Conservation (phyloP, 2,113 vertebrate species). For the Phalacrocorax brasilianus region DNA sequence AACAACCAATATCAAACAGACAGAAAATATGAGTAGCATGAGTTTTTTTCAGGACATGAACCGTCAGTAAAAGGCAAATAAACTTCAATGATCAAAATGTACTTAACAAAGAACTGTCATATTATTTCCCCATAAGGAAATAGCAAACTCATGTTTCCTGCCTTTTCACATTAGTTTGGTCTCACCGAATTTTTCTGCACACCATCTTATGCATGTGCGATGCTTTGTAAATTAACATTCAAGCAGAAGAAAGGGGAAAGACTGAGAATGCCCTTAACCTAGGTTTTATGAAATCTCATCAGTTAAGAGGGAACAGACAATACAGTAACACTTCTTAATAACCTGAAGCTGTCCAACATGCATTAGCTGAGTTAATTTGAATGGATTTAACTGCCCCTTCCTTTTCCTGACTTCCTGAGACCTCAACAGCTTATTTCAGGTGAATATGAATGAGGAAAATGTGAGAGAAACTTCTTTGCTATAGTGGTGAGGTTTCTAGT, state of each 20-base stretch:
- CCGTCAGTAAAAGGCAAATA: conserved; percentile 41
- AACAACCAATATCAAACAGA: neutral
- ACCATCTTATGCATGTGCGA: neutral
- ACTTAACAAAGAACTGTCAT: neutral
- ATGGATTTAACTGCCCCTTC: neutral
- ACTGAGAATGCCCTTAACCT: neutral
- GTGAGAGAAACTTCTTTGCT: neutral
- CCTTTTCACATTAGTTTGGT: neutral
- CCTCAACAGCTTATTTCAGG: neutral
- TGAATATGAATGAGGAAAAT: neutral
- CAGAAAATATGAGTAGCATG: neutral
- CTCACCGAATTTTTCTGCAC: neutral
- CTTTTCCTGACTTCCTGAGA: neutral
- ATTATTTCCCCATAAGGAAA: neutral
- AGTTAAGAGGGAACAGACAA: neutral
- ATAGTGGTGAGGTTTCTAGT: neutral
- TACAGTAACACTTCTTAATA: neutral
- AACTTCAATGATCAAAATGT: neutral
- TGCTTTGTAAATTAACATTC: neutral
- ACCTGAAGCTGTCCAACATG: neutral
- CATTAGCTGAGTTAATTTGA: conserved; percentile 9
- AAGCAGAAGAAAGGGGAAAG: neutral
- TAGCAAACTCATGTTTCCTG: neutral
- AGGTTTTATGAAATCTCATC: neutral
- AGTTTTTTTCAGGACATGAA: neutral